A percentile compares a stretch with the other conserved stretches of the same genome.
Evolutionary conservation across 2,888 invertebrate species (phyloP).

Genomic region (Augiades crinisus): DNA sequence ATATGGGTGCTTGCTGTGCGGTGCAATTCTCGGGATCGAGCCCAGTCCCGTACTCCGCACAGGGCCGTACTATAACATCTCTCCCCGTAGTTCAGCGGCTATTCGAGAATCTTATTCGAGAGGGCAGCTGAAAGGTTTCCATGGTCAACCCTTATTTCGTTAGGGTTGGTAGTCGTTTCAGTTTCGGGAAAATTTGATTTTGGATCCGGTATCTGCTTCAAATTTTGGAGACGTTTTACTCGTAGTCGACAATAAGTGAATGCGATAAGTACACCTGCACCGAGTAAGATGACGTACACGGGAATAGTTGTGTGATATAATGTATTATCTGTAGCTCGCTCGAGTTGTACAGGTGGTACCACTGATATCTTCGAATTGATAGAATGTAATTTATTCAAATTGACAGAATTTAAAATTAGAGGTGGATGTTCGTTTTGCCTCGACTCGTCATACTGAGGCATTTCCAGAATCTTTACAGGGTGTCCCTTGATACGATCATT

Average conservation of each 20-base stretch:
- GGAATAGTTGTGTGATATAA: conserved; percentile 1
- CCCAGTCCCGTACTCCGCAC: not conserved
- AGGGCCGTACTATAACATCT: not conserved
- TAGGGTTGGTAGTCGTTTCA: not conserved
- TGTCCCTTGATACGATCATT: conserved; percentile 21
- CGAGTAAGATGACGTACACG: not conserved
- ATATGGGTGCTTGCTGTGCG: too few relatives aligned
- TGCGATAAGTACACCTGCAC: not conserved
- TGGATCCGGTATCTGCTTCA: not conserved
- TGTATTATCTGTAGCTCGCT: not conserved
- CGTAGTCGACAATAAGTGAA: not conserved
- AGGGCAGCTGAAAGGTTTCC: conserved; percentile 5
- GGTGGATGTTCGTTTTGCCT: not conserved
- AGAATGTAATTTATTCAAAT: conserved; percentile 4
- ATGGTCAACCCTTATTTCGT: conserved; percentile 15
- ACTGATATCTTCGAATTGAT: not conserved
- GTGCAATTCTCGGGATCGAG: not conserved
- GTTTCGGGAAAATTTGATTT: not conserved
- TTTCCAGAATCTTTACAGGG: conserved; percentile 17
- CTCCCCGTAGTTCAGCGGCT: conserved; percentile 9
- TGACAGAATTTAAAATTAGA: not conserved
- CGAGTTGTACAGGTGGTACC: not conserved
- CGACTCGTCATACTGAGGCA: conserved; percentile 11
- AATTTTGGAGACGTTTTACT: not conserved
- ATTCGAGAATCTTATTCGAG: conserved; percentile 9